Conservation (phyloP, 2,888 invertebrate species). For the Drosophila algonquin region DNA sequence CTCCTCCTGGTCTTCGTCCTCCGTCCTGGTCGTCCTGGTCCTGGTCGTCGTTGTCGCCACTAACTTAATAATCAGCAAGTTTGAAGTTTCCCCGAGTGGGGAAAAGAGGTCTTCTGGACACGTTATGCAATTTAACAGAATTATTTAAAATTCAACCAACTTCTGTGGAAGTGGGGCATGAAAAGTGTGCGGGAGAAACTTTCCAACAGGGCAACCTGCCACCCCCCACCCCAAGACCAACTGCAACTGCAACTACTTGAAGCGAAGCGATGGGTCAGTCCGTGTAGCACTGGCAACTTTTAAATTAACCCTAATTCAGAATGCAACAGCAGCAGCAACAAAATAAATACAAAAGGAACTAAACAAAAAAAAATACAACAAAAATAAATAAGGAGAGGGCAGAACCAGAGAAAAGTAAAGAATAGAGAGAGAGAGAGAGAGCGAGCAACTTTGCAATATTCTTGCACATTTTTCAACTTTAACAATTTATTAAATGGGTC, state of each 20-base stretch:
- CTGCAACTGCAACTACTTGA: constrained; percentile 29
- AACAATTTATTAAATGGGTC: constrained; percentile 83
- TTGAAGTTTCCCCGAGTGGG: constrained; percentile 43
- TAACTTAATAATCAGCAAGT: constrained; percentile 73
- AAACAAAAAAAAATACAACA: constrained; percentile 3
- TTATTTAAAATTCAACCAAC: constrained; percentile 75
- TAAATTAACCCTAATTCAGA: constrained; percentile 80
- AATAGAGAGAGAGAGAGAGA: background rate
- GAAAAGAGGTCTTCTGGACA: constrained; percentile 50
- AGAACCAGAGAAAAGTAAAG: constrained; percentile 9
- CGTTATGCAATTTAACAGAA: constrained; percentile 76
- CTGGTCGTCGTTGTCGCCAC: constrained; percentile 42
- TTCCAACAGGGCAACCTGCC: constrained; percentile 50
- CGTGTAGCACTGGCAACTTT: constrained; percentile 72
- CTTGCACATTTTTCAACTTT: constrained; percentile 78
- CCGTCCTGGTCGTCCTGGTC: constrained; percentile 18
- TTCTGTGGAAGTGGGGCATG: constrained; percentile 50
- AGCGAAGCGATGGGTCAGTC: constrained; percentile 70
- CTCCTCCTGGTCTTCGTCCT: constrained; percentile 30
- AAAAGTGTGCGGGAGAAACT: constrained; percentile 45
- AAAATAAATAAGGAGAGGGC: background rate
- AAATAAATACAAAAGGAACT: constrained; percentile 31
- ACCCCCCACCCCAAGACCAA: constrained; percentile 9
- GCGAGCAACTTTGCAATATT: constrained; percentile 62
- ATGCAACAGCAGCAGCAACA: constrained; percentile 37